Evolutionary conservation across 2,888 invertebrate species (phyloP).

Genomic region (Tribolium freemani): DNA sequence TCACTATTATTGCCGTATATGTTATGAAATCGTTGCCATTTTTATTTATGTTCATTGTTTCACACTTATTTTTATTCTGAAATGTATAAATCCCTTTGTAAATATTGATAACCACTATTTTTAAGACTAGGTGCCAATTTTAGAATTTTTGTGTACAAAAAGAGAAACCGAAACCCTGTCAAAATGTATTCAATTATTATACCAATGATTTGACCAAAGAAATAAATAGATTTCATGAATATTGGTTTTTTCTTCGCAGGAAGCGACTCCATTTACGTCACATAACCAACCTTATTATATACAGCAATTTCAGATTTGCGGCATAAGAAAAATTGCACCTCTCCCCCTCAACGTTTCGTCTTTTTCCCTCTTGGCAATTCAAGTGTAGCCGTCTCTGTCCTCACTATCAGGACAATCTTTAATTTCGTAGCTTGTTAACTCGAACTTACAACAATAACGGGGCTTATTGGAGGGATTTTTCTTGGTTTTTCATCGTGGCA

Average conservation of each 20-base stretch:
- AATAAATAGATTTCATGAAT: slow-evolving; percentile 59
- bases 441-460: slow-evolving; percentile 61
- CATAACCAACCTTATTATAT: slow-evolving; percentile 64
- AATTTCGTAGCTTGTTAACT: slow-evolving; percentile 70
- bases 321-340: slow-evolving; percentile 64
- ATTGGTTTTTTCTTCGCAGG: slow-evolving; percentile 9
- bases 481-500: slow-evolving; percentile 36
- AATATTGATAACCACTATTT: slow-evolving; percentile 36
- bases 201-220: slow-evolving; percentile 81
- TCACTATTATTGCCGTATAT: slow-evolving; percentile 52
- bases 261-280: slow-evolving; percentile 60
- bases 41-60: slow-evolving; percentile 47
- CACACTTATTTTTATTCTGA: slow-evolving; percentile 14
- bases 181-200: slow-evolving; percentile 66
- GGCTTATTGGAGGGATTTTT: slow-evolving; percentile 56
- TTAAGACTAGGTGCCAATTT: slow-evolving; percentile 63
- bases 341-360: slow-evolving; percentile 57
- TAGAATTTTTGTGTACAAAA: slow-evolving; percentile 60
- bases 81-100: slow-evolving; percentile 22
- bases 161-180: slow-evolving; percentile 53
- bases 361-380: slow-evolving; percentile 58
- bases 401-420: slow-evolving; percentile 76
- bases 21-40: slow-evolving; percentile 55
- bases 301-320: slow-evolving; percentile 65
- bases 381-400: slow-evolving; percentile 65